Evolutionary conservation across 2,888 invertebrate genomes (phyloP), one percentile per base, ranked within the genome.

Genomic region (Bibio marci): DNA sequence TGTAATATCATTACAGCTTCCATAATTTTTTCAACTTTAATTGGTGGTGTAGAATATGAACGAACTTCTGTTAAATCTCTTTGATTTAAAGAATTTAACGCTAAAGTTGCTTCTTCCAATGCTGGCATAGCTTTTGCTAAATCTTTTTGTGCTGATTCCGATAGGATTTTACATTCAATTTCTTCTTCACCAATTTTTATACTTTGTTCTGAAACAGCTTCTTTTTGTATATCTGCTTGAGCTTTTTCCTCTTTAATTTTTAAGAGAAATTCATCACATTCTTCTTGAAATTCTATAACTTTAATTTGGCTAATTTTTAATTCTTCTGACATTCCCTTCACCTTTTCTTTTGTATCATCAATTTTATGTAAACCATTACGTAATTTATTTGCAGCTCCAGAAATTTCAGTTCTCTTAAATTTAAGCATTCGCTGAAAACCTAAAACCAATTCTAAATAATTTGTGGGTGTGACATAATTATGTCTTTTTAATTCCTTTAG

Each of bases 11-110:
- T 79, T 0, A 90, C 86, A 12, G 88, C 86, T 59, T 90, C 87
- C 74, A 90, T 70, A 1, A 85, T 83, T 71, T 83, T 83, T 60
- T 87, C 85, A 0, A 91, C 88, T 57, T 86, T 80, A 41, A 72
- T 67, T 2, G 90, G 90, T 1, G 91, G 91, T 43, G 80, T 76
- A 0, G 80, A 78, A 56, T 90, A 91, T 0, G 88, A 87, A 56
- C 86, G 87, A 42, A 91, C 82, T 66, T 91, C 90, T 30, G 82
- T 77, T 40, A 91, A 76, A 53, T 87, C 86, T 53, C 82, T 83
- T 59, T 86, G 87, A 54, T 82, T 86, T 14, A 88, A 57, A 1
- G 83, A 70, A 52, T 83, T 81, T 37, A 87, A 58, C 1, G 86
- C 85, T 27, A 49, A 51, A 2, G 83, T 72, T 19, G 90, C 90